Evolutionary conservation across 2,113 vertebrate species (phyloP).

Genomic region (Scopus umbretta): DNA sequence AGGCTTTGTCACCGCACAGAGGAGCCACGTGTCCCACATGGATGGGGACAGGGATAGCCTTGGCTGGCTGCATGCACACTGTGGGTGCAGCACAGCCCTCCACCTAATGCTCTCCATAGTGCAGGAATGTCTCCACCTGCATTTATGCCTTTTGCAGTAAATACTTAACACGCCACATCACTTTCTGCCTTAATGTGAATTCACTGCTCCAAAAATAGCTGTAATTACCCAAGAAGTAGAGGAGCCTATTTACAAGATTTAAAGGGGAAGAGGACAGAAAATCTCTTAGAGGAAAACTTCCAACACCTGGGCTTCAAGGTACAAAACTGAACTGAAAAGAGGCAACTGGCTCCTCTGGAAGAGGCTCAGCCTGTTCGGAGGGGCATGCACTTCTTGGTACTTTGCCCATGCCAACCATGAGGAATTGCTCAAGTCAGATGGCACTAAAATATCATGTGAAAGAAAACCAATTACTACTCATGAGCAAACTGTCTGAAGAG

Average conservation of each 20-base stretch:
- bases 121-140: neutral
- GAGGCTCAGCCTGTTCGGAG: neutral
- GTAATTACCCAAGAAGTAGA: conserved; percentile 52
- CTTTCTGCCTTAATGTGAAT: conserved; percentile 27
- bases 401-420: neutral
- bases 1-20: neutral
- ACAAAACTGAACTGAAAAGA: neutral
- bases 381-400: neutral
- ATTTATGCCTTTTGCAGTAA: neutral
- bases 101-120: fast-evolving
- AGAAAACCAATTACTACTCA: neutral
- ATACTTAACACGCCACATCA: neutral
- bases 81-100: neutral
- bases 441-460: neutral
- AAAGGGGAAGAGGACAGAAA: conserved; percentile 37
- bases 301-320: neutral
- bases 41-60: neutral
- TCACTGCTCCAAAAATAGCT: conserved; percentile 53
- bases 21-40: neutral
- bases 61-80: fast-evolving
- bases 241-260: conserved; percentile 47
- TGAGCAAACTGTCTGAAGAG: neutral
- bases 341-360: neutral
- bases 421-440: neutral
- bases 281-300: neutral